Conservation (phyloP, 2,797 vertebrate genomes). For the Argyrosomus regius region DNA sequence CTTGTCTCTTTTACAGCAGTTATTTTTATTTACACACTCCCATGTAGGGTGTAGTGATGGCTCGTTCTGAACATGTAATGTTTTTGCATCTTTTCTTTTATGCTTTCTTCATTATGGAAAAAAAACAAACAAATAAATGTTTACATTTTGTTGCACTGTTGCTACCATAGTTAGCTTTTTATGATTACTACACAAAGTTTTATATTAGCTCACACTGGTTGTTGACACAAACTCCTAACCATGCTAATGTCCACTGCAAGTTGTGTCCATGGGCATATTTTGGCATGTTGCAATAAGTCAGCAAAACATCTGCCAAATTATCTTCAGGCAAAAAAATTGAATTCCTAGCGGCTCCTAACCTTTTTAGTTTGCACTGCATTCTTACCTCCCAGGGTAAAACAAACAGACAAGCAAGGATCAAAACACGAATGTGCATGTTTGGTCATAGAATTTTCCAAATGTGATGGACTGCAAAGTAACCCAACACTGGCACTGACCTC, state of each 20-base stretch:
- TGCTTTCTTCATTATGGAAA: too few relatives aligned
- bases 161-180: too few relatives aligned
- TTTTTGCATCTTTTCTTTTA: too few relatives aligned
- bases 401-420: slow-evolving; percentile 24
- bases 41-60: too few relatives aligned
- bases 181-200: too few relatives aligned
- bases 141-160: too few relatives aligned
- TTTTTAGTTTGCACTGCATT: slow-evolving; percentile 17
- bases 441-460: slow-evolving; percentile 44
- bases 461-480: slow-evolving; percentile 47
- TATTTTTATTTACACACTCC: too few relatives aligned
- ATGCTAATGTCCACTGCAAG: neutral
- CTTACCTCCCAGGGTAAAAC: slow-evolving; percentile 4
- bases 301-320: slow-evolving; percentile 7
- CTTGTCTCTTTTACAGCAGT: too few relatives aligned
- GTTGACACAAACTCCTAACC: neutral
- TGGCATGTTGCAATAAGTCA: neutral
- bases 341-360: neutral
- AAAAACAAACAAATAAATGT: too few relatives aligned
- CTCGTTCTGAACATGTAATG: too few relatives aligned
- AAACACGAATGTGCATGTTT: slow-evolving; percentile 32
- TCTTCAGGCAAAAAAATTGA: neutral
- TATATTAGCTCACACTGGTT: too few relatives aligned
- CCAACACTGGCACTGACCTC: slow-evolving; percentile 46
- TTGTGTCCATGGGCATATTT: neutral